Conservation (phyloP, 2,888 invertebrate genomes). For the Auanema sp. region DNA sequence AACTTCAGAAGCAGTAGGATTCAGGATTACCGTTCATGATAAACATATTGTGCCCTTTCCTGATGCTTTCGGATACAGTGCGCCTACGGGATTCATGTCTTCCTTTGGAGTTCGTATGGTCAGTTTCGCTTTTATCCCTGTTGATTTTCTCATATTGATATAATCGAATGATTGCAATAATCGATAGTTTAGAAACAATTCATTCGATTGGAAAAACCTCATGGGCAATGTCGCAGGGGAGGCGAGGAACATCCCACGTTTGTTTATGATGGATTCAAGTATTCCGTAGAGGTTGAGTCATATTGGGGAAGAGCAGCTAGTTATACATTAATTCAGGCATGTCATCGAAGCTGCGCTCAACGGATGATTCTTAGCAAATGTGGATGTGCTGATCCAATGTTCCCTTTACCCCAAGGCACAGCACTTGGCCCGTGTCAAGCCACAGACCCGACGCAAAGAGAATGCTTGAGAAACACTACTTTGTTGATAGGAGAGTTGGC, state of each 20-base stretch:
- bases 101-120: conserved; percentile 63
- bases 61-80: conserved; percentile 63
- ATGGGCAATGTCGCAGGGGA: conserved; percentile 56
- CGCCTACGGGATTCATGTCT: conserved; percentile 63
- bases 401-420: conserved; percentile 45
- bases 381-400: conserved; percentile 62
- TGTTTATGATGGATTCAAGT: conserved; percentile 59
- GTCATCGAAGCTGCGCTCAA: conserved; percentile 61
- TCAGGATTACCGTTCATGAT: conserved; percentile 62
- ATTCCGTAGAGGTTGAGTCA: conserved; percentile 52
- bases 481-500: conserved; percentile 49
- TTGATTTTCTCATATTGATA: conserved; percentile 6
- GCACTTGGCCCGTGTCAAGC: conserved; percentile 28
- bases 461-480: conserved; percentile 59
- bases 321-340: conserved; percentile 33
- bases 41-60: conserved; percentile 63
- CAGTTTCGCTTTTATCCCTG: neutral
- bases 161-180: neutral
- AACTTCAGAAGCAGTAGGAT: conserved; percentile 62
- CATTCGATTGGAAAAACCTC: conserved; percentile 54
- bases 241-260: conserved; percentile 51
- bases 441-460: conserved; percentile 52
- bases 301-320: neutral
- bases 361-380: conserved; percentile 53
- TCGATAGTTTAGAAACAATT: conserved; percentile 55